phyloP scores from a whole-genome alignment of 2,113 vertebrate genomes.

The Turnix velox region DNA sequence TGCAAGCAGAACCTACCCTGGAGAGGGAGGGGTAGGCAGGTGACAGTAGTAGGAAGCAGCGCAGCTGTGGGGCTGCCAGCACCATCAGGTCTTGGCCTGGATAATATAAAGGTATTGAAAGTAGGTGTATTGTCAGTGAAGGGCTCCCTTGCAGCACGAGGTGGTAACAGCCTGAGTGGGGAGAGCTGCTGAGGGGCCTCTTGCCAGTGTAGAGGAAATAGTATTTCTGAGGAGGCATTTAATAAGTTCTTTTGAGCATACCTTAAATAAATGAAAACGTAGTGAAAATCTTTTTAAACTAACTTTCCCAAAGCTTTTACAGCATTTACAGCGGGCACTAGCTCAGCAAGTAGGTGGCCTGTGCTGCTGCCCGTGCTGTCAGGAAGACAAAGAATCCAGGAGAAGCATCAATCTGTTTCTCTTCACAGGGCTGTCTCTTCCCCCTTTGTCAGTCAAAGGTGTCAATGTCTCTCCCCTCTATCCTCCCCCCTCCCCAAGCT shows the following conservation, averaged over 20 bases:
- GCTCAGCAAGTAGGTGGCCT: slow-evolving; percentile 61
- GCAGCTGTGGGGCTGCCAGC: background rate
- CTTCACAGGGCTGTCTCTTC: slow-evolving; percentile 76
- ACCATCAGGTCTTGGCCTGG: background rate
- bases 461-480: slow-evolving; percentile 71
- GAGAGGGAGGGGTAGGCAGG: background rate
- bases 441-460: slow-evolving; percentile 73
- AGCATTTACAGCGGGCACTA: slow-evolving; percentile 42
- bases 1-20: background rate
- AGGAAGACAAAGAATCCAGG: slow-evolving; percentile 70
- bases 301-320: slow-evolving; percentile 50
- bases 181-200: background rate
- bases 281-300: background rate
- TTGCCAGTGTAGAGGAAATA: accelerated
- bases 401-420: slow-evolving; percentile 78
- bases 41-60: background rate
- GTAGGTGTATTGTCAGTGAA: accelerated
- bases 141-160: accelerated
- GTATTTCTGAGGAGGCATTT: background rate
- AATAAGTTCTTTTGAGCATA: background rate
- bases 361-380: slow-evolving; percentile 69
- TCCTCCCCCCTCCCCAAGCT: slow-evolving; percentile 67
- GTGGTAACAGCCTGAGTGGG: background rate
- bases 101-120: background rate
- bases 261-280: background rate